A percentile compares a stretch with the other conserved stretches of the same genome.
These are phyloP conservation scores for Polypedilum pembai DNA, from an alignment of 1,140 invertebrate genomes.

Conservation along the genomic window DNA sequence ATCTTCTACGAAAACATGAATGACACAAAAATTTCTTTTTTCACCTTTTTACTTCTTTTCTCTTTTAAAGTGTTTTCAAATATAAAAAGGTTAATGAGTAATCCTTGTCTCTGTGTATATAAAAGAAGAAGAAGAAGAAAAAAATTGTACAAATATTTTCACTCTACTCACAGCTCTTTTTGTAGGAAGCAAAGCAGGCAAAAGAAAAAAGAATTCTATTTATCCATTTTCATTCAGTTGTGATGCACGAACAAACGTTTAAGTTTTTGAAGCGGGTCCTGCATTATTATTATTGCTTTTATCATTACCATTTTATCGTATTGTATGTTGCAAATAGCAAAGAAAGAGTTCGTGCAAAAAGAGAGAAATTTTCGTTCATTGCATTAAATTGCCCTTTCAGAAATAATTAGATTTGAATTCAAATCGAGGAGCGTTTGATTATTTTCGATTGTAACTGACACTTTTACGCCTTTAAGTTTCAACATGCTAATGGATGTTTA, in stretches of 20 bases:
- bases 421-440: not conserved
- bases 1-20: no score
- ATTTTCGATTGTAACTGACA: conserved; percentile 26
- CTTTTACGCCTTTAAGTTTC: not conserved
- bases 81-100: no score
- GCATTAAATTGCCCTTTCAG: conserved; percentile 15
- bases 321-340: not conserved
- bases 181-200: no score
- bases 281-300: not conserved
- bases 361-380: not conserved
- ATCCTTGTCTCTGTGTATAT: no score
- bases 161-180: not conserved
- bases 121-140: no score
- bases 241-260: conserved; percentile 3
- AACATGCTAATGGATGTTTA: not conserved
- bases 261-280: conserved; percentile 16
- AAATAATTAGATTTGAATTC: conserved; percentile 25
- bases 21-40: no score
- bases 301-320: not conserved
- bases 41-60: no score
- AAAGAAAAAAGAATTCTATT: no score
- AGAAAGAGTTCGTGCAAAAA: not conserved
- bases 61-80: no score
- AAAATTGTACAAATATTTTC: not conserved
- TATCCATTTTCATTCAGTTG: no score